Percentiles rank a stretch among this genome's conserved stretches.
These are phyloP conservation scores for Myotis findleyi DNA, from an alignment of 2,797 vertebrate species.

Conservation along the genomic window DNA sequence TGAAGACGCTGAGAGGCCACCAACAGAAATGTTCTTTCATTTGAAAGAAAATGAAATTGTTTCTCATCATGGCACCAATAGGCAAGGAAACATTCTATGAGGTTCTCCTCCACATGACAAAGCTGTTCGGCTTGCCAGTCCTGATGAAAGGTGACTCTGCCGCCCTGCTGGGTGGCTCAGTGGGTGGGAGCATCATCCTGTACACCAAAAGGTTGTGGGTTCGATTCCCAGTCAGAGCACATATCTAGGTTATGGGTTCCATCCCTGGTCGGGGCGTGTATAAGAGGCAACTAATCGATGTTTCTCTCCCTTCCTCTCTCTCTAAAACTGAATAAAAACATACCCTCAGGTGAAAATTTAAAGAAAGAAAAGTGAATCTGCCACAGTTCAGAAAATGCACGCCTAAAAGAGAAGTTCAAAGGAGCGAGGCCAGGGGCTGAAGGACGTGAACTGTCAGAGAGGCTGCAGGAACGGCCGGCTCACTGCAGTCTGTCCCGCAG, in stretches of 20 bases:
- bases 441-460: conserved; percentile 81
- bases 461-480: conserved; percentile 80
- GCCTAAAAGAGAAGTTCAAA: conserved; percentile 74
- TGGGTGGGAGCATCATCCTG: no score
- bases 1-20: not conserved
- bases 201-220: no score
- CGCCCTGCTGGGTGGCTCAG: no score
- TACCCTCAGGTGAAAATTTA: no score
- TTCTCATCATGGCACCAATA: not conserved
- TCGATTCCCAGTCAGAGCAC: no score
- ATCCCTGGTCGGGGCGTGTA: no score
- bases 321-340: no score
- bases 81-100: not conserved
- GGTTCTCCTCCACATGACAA: conserved; percentile 55
- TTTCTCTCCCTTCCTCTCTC: no score
- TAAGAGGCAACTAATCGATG: no score
- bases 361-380: conserved; percentile 67
- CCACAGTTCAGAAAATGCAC: conserved; percentile 80
- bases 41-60: not conserved
- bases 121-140: conserved; percentile 66
- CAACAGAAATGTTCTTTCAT: not conserved
- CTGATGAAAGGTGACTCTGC: conserved; percentile 77
- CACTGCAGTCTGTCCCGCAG: conserved; percentile 82
- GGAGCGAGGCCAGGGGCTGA: conserved; percentile 75
- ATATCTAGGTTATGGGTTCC: no score